phyloP scores from a whole-genome alignment of 1,140 invertebrate genomes.

The Drosophila pruinosa region DNA sequence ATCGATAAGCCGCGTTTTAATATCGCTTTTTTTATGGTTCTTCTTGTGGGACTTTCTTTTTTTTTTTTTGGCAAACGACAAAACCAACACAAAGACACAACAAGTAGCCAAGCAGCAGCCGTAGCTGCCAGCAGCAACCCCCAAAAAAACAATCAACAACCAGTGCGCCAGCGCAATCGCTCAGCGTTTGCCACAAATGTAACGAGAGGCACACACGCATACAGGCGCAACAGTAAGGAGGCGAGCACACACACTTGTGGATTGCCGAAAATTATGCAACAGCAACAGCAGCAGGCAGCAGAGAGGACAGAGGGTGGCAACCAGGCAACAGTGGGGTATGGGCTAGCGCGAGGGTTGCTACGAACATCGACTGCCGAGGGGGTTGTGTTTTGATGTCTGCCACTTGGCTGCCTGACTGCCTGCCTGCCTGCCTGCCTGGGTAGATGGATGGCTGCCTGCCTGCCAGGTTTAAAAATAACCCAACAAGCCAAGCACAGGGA shows the following conservation, averaged over 20 bases:
- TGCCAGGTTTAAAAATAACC: conserved; percentile 47
- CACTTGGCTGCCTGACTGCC: conserved; percentile 60
- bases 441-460: background rate
- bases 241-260: conserved; percentile 81
- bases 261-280: conserved; percentile 81
- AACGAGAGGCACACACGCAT: conserved; percentile 53
- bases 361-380: conserved; percentile 1
- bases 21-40: background rate
- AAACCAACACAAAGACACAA: conserved; percentile 70
- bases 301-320: conserved; percentile 12
- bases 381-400: conserved; percentile 79
- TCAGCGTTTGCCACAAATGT: conserved; percentile 14
- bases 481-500: conserved; percentile 7
- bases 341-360: conserved; percentile 21
- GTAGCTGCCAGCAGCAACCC: conserved; percentile 45
- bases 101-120: conserved; percentile 62
- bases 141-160: conserved; percentile 20
- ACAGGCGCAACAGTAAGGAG: conserved; percentile 32
- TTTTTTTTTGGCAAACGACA: conserved; percentile 12
- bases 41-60: background rate
- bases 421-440: conserved; percentile 27
- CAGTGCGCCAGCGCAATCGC: conserved; percentile 48
- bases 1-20: conserved; percentile 34
- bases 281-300: conserved; percentile 35
- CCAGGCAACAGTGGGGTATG: background rate